Percentiles rank a stretch among this genome's conserved stretches.
Conservation (phyloP, 2,113 vertebrate species). For the Hippocampus guttulatus region DNA sequence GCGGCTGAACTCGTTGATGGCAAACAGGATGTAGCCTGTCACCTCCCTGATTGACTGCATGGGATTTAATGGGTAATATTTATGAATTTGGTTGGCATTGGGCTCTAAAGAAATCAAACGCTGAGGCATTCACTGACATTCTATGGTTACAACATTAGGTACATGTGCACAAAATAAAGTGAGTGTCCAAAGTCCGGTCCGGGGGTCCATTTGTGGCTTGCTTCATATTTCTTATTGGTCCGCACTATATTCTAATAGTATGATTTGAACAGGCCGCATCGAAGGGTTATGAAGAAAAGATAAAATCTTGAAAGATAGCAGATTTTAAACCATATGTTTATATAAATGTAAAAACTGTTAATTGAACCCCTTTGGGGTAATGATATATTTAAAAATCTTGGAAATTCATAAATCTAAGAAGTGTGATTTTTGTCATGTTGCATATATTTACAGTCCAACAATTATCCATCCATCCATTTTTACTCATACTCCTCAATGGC, state of each 20-base stretch:
- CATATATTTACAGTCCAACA: too few species aligned
- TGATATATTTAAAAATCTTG: too few species aligned
- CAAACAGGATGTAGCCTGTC: constrained; percentile 87
- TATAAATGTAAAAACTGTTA: background rate
- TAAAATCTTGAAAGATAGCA: too few species aligned
- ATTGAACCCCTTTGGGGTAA: too few species aligned
- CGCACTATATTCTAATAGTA: background rate
- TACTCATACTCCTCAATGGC: too few species aligned
- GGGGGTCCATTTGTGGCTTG: background rate
- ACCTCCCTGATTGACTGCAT: constrained; percentile 89
- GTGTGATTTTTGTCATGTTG: too few species aligned
- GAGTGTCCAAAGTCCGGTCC: background rate
- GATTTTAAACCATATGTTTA: too few species aligned
- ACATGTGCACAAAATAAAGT: background rate
- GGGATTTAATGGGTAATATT: background rate
- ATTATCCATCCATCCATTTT: too few species aligned
- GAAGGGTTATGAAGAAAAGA: too few species aligned
- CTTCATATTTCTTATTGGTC: background rate
- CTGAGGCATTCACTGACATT: background rate
- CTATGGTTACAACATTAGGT: background rate
- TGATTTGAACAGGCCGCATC: background rate
- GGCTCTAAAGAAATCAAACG: background rate
- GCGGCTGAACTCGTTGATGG: constrained; percentile 79
- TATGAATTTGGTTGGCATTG: background rate
- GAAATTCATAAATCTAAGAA: too few species aligned